Evolutionary conservation across 1,140 invertebrate species (phyloP), one percentile per base, ranked within the genome.

Genomic region (Meloidogyne exigua): DNA sequence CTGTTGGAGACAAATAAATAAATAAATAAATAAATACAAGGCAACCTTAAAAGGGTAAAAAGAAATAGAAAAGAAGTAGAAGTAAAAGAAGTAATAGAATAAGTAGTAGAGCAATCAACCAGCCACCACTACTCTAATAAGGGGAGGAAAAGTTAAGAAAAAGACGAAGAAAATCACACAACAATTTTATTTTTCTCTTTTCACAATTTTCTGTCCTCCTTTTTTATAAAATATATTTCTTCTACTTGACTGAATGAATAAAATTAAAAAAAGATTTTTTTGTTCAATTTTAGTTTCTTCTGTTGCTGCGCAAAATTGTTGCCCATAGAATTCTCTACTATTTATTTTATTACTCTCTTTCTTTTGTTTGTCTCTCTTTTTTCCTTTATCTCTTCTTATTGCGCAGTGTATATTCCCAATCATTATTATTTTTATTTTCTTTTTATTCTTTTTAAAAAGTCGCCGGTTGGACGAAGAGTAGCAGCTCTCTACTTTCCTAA

Each of bases 241-340:
- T 57, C 49, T 12, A 57, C 49, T 57, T 57, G 49, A 57, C 49
- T 57, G n/a, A 57, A 4, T 57, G n/a, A 39, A 39, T 39, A 0
- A 39, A 39, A 39, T 3, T 3, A 49, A 57, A 57, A 57, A 57
- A 44, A 18, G 21, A n/a, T 57, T 57, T 57, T 57, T 57, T 57
- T 57, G 0, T 44, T 44, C 18, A 39, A 39, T 18, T 44, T 44
- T 44, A 44, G 42, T 57, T 57, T 4, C 9, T 39, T 10, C 10
- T 57, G 49, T 57, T 57, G 49, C 49, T 57, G 49, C 49, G 49
- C 49, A 57, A 57, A 57, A 57, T 57, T 57, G 49, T 57, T 57
- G 49, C 49, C n/a, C 44, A 49, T 15, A 49, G 15, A 21, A n/a
- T 49, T 18, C 13, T 39, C 9, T 9, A 3, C 18, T 18, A 7